Evolutionary conservation across 2,888 invertebrate species (phyloP).

Genomic region (Nephrocerus scutellatus): DNA sequence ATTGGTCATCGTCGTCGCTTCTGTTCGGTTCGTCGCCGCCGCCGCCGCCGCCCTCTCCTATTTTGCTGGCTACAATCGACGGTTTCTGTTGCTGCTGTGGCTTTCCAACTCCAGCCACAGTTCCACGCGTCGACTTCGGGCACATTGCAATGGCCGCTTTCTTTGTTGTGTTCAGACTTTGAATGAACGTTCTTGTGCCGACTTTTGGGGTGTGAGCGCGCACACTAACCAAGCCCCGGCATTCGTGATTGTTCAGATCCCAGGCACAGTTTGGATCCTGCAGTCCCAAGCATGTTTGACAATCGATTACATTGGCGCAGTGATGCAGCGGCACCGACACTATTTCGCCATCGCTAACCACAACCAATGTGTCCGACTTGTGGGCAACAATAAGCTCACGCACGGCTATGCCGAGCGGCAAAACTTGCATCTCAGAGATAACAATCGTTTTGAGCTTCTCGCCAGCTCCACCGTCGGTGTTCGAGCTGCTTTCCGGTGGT

Average conservation of each 20-base stretch:
- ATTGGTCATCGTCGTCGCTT: not conserved
- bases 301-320: constrained; percentile 61
- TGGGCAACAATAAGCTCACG: constrained; percentile 71
- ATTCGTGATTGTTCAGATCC: constrained; percentile 65
- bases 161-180: constrained; percentile 41
- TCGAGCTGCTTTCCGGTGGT: constrained; percentile 21
- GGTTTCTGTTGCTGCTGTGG: constrained; percentile 24
- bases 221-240: constrained; percentile 40
- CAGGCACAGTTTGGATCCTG: constrained; percentile 98
- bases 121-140: constrained; percentile 31
- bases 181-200: constrained; percentile 38
- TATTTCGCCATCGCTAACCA: constrained; percentile 81
- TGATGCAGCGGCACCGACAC: constrained; percentile 79
- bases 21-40: not conserved
- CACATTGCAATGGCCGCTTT: constrained; percentile 37
- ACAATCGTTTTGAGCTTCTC: constrained; percentile 57
- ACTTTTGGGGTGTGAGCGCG: constrained; percentile 34
- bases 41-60: not conserved
- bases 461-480: constrained; percentile 48
- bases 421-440: constrained; percentile 76
- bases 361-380: constrained; percentile 74
- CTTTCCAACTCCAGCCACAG: constrained; percentile 20
- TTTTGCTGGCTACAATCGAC: constrained; percentile 16
- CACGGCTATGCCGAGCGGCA: constrained; percentile 62
- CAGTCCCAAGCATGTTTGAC: constrained; percentile 76